Base-by-base conservation (phyloP, 2,888 invertebrate genomes). In the Diplazon laetatorius region DNA sequence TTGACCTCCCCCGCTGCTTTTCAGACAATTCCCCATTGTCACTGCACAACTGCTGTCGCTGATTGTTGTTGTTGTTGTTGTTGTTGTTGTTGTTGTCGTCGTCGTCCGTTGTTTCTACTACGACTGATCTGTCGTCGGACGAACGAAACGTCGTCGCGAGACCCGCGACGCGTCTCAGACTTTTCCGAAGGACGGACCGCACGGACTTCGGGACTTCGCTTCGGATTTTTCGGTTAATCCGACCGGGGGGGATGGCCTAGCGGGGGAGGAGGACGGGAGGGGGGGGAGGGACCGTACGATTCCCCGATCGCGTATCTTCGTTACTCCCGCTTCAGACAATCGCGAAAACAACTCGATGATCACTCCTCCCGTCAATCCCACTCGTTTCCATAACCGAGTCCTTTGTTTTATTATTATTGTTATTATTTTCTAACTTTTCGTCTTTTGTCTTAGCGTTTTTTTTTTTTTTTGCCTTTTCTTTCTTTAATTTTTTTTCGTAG, bases 1-100 rank as follows among this genome's bases (percentile, higher is more conserved):
- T 78, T 89, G 90, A 78, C 84, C 87, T 71, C 87, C 85, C 74
- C 87, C 87, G 76, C 86, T 83, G 76, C 94, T 93, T 91, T 95
- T 95, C 83, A 95, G 92, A 87, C 95, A 95, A 91, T 95, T 95
- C 86, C 95, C 95, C 95, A 95, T 95, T 86, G 71, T 78, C 66
- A 60, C 66, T 60, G 20, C 20, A 1, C 14, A 14, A 12, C 22
- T 10, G 22, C 25, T 12, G 20, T 8, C 22, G 25, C 52, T 30
- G 1, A n/a, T 14, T 30, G 52, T 14, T 4, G 16, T 22, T 35
- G 57, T n/a, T 10, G 35, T 57, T 39, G 3, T n/a, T 42, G 2
- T 42, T 42, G 2, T 42, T 42, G 10, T 42, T 12, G 42, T 9
- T n/a, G 42, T 9, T 2, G 3, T 10, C 30, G 30, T 6, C 30